These are phyloP conservation scores for Zaprionus gabonicus DNA, from an alignment of 1,140 invertebrate genomes.

Conservation along the genomic window DNA sequence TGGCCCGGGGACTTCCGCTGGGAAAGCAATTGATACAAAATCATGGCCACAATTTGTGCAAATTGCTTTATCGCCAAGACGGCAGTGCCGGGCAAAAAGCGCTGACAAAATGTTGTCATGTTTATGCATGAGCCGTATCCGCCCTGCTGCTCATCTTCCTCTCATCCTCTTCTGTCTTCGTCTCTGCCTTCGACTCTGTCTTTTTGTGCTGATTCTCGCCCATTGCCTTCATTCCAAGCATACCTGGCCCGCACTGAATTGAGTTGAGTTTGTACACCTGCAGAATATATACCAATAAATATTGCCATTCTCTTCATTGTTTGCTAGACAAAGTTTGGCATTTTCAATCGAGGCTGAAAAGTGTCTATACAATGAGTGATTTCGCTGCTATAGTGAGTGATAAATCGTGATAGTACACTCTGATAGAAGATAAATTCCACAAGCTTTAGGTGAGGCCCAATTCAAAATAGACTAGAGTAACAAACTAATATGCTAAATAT, in stretches of 20 bases:
- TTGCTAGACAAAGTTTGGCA: not conserved
- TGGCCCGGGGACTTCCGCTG: slow-evolving; percentile 34
- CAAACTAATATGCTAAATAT: too few species aligned
- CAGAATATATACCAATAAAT: not conserved
- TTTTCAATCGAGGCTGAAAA: not conserved
- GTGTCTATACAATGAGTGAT: slow-evolving; percentile 1
- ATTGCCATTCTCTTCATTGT: not conserved
- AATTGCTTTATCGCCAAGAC: slow-evolving; percentile 59
- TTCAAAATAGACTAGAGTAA: too few species aligned
- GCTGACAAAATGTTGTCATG: slow-evolving; percentile 71
- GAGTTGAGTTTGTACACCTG: slow-evolving; percentile 2
- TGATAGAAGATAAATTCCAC: too few species aligned
- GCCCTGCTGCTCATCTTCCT: not conserved
- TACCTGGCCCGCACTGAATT: not conserved
- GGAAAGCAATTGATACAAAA: slow-evolving; percentile 72
- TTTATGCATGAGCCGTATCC: slow-evolving; percentile 65
- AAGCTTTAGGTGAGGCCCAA: too few species aligned
- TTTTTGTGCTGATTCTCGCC: not conserved
- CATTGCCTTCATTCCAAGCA: not conserved
- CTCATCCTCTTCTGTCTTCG: not conserved
- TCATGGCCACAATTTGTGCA: slow-evolving; percentile 67
- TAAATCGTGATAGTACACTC: not conserved
- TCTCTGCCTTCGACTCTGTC: not conserved
- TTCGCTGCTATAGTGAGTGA: not conserved
- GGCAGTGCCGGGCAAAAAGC: slow-evolving; percentile 17